phyloP scores from a whole-genome alignment of 35 echinoderm and acorn worm genomes.

The Nesometra sesokonis region DNA sequence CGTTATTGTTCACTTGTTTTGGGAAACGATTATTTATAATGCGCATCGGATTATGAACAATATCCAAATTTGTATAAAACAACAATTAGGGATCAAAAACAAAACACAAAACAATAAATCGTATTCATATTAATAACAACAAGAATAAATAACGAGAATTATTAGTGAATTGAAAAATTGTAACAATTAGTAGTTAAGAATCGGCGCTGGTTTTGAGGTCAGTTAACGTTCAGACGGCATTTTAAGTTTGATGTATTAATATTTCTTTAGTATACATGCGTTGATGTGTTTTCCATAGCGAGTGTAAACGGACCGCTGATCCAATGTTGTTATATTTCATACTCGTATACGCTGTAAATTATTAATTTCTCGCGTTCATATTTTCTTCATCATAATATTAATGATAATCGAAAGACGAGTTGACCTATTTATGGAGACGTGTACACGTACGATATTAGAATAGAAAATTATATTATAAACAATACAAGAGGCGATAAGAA shows the following conservation, averaged over 20 bases:
- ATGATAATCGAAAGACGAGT: neutral
- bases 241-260: neutral
- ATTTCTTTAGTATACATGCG: neutral
- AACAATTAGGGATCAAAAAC: neutral
- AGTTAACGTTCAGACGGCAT: no score
- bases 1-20: neutral
- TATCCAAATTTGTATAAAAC: neutral
- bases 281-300: neutral
- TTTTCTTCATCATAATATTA: neutral
- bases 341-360: neutral
- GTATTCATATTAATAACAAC: neutral
- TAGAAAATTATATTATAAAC: no score
- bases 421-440: neutral
- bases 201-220: no score
- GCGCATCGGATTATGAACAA: neutral
- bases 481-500: no score
- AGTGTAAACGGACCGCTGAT: neutral
- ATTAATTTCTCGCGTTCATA: neutral
- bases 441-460: no score
- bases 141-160: neutral
- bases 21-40: neutral
- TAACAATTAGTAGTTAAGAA: no score
- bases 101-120: neutral
- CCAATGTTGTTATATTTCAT: neutral
- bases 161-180: no score